phyloP scores from a whole-genome alignment of 2,888 invertebrate genomes.

The Eupithecia insigniata region DNA sequence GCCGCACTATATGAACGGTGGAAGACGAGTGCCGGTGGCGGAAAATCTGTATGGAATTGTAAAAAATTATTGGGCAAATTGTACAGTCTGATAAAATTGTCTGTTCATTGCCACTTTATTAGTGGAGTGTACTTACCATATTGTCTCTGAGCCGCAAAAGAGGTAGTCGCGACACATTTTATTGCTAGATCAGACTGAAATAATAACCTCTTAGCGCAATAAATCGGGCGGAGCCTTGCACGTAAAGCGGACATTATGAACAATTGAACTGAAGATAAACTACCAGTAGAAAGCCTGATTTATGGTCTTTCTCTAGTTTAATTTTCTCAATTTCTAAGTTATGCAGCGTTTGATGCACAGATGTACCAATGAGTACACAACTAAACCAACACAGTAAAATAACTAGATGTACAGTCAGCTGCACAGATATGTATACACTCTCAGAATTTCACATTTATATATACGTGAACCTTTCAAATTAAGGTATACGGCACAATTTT shows the following conservation, averaged over 20 bases:
- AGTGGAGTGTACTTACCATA: conserved; percentile 29
- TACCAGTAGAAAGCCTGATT: not conserved
- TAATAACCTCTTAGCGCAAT: conserved; percentile 63
- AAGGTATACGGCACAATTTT: too few relatives aligned
- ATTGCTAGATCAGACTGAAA: conserved; percentile 55
- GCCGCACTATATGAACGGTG: conserved; percentile 59
- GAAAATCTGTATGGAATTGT: conserved; percentile 37
- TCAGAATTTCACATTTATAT: too few relatives aligned
- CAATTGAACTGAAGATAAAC: not conserved
- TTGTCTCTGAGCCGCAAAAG: conserved; percentile 40
- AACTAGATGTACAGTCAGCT: too few relatives aligned
- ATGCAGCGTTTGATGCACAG: too few relatives aligned
- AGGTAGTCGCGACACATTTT: conserved; percentile 52
- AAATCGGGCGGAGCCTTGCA: conserved; percentile 57
- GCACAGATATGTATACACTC: too few relatives aligned
- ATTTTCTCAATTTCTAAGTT: not conserved
- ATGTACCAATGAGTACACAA: too few relatives aligned
- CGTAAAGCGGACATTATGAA: conserved; percentile 67
- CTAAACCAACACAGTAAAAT: too few relatives aligned
- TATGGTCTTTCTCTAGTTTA: not conserved
- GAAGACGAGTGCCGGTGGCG: conserved; percentile 28
- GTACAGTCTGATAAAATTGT: not conserved
- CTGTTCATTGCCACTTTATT: not conserved
- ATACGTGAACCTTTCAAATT: too few relatives aligned
- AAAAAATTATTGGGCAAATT: not conserved